Base-by-base conservation (phyloP, 2,113 vertebrate species). In the Larimichthys crocea region DNA sequence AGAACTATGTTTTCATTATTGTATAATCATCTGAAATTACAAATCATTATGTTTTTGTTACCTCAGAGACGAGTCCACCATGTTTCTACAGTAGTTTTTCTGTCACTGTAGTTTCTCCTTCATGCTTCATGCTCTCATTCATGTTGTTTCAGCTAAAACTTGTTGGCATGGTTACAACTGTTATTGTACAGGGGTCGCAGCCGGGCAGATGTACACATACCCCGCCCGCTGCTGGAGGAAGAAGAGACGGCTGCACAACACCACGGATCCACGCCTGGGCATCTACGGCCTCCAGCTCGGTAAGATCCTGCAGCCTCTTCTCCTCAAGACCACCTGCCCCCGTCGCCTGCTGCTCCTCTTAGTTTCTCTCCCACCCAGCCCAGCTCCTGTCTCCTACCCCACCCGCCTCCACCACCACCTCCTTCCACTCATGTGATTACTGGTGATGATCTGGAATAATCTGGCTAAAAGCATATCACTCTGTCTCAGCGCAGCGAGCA, bases 181-280 rank as follows among this genome's bases (percentile, higher is more conserved):
- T 82, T 59, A 4, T 65, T 71, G 5, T 65, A 3, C 90, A 98
- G 97, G 98, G 42, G 93, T 97, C 50, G 96, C 96, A 68, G 96
- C 98, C 0, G 98, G 98, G 74, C 97, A 99, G 94, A 96, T 99
- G 84, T 99, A 99, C 88, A 98, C 97, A 0, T 99, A 99, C 86
- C 98, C 98, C n/a, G 97, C 98, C 77, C 97, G 97, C 80, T 99
- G 97, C 93, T 99, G 98, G 98, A 96, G 97, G 56, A 99, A 99
- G 94, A 99, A 99, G 93, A 96, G 98, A 89, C 94, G 97, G 88
- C 95, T 98, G 80, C 97, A 98, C 88, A 96, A 96, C 2, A 92
- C 96, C 61, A 96, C 97, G 75, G 98, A 99, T 78, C 96, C 97
- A 26, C 96, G 96, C 66, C 94, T 99, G 86, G 95, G 97, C 74